phyloP scores from a whole-genome alignment of 2,888 invertebrate genomes.

The Caenorhabditis afra region DNA sequence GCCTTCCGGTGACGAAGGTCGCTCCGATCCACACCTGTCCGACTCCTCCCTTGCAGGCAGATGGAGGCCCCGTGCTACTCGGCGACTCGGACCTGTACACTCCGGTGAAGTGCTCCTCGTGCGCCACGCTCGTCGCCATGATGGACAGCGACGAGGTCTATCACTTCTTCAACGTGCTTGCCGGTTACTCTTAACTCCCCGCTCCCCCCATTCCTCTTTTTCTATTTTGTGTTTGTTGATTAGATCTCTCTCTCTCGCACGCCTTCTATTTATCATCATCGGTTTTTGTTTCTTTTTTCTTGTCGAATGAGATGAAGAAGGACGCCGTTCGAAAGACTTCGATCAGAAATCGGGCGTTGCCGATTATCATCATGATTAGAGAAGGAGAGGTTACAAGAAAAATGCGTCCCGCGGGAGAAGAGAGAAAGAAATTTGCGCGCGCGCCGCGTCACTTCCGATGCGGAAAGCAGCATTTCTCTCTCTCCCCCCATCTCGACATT shows the following conservation, averaged over 20 bases:
- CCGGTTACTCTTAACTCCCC: conserved; percentile 81
- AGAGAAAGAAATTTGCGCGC: conserved; percentile 5
- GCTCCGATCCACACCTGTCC: conserved; percentile 33
- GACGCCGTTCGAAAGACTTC: conserved; percentile 40
- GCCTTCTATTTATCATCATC: not conserved
- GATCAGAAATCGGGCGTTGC: conserved; percentile 54
- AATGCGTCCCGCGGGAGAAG: conserved; percentile 9
- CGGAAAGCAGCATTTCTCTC: conserved; percentile 18
- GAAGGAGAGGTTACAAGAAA: conserved; percentile 43
- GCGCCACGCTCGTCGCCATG: conserved; percentile 81
- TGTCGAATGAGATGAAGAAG: conserved; percentile 38
- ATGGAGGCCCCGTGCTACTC: conserved; percentile 82
- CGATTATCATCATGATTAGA: conserved; percentile 55
- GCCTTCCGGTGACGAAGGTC: conserved; percentile 6
- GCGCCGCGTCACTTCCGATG: conserved; percentile 53
- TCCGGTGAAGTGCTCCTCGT: conserved; percentile 83
- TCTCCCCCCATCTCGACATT: conserved; percentile 51
- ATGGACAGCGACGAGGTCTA: conserved; percentile 84
- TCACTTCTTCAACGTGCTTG: conserved; percentile 84
- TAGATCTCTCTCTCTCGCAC: not conserved
- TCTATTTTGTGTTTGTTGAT: conserved; percentile 14
- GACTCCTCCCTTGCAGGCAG: conserved; percentile 39
- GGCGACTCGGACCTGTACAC: conserved; percentile 82
- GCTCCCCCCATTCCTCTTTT: not conserved
- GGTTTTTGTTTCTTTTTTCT: conserved; percentile 18